A percentile compares a stretch with the other conserved stretches of the same genome.
Evolutionary conservation across 2,888 invertebrate genomes (phyloP).

Genomic region (Drosophila buzzatii): DNA sequence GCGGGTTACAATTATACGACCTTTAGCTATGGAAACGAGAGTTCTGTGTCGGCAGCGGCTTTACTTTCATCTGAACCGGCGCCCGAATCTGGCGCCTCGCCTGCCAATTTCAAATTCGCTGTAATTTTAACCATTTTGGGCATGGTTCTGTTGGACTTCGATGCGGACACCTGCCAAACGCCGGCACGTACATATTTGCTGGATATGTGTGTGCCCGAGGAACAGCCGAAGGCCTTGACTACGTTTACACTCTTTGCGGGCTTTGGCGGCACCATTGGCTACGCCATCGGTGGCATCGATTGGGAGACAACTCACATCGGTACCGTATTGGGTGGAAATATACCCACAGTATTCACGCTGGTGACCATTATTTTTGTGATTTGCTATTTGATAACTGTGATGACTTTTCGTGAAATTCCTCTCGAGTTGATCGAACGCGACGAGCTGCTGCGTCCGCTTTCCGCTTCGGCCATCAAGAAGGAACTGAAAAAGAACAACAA

Average conservation of each 20-base stretch:
- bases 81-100: constrained; percentile 32
- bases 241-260: constrained; percentile 89
- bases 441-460: constrained; percentile 82
- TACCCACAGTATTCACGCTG: constrained; percentile 87
- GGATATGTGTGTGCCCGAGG: constrained; percentile 88
- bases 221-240: constrained; percentile 88
- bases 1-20: constrained; percentile 56
- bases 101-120: constrained; percentile 83
- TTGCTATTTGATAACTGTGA: constrained; percentile 87
- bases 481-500: constrained; percentile 83
- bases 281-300: constrained; percentile 87
- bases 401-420: constrained; percentile 88
- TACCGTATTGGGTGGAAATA: constrained; percentile 86
- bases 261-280: constrained; percentile 88
- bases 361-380: constrained; percentile 87
- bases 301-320: constrained; percentile 87
- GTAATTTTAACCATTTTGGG: constrained; percentile 87
- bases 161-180: constrained; percentile 89
- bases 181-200: constrained; percentile 88
- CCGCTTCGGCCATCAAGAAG: constrained; percentile 80
- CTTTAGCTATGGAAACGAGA: constrained; percentile 36
- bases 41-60: constrained; percentile 70
- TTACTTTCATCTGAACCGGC: constrained; percentile 24
- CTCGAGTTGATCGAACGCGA: constrained; percentile 84
- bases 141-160: constrained; percentile 88